A percentile compares a stretch with the other conserved stretches of the same genome.
phyloP scores from a whole-genome alignment of 2,888 invertebrate species.

The Galeopsomyia nigrocyanea region DNA sequence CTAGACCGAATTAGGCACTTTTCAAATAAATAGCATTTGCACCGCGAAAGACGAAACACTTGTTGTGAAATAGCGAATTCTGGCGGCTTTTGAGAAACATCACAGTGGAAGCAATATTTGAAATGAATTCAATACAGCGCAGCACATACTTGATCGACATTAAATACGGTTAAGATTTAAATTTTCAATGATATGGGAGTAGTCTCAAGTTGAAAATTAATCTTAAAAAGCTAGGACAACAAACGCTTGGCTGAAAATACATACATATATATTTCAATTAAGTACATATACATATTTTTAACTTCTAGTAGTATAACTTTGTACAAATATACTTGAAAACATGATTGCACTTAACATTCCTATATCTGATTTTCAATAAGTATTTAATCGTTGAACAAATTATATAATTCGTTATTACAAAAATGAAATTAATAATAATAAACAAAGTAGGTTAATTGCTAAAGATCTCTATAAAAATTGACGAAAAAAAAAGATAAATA shows the following conservation, averaged over 20 bases:
- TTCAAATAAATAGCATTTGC: too few species aligned
- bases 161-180: too few species aligned
- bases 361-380: too few species aligned
- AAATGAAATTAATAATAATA: constrained; percentile 20
- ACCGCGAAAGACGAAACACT: too few species aligned
- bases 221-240: neutral
- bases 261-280: constrained; percentile 42
- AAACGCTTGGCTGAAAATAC: constrained; percentile 23
- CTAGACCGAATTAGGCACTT: too few species aligned
- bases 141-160: too few species aligned
- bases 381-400: constrained; percentile 34
- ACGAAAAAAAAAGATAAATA: constrained; percentile 30
- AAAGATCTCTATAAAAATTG: constrained; percentile 22
- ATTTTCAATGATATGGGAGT: too few species aligned
- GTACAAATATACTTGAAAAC: constrained; percentile 45
- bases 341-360: constrained; percentile 48
- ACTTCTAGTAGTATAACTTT: constrained; percentile 45
- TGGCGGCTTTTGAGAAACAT: constrained; percentile 7
- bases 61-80: too few species aligned
- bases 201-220: too few species aligned
- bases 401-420: constrained; percentile 10
- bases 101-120: constrained; percentile 26
- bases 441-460: constrained; percentile 16
- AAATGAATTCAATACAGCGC: neutral
- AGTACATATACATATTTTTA: constrained; percentile 43